Evolutionary conservation across 1,140 invertebrate genomes (phyloP), one percentile per base, ranked within the genome.

Genomic region (Elymnias hypermnestra): DNA sequence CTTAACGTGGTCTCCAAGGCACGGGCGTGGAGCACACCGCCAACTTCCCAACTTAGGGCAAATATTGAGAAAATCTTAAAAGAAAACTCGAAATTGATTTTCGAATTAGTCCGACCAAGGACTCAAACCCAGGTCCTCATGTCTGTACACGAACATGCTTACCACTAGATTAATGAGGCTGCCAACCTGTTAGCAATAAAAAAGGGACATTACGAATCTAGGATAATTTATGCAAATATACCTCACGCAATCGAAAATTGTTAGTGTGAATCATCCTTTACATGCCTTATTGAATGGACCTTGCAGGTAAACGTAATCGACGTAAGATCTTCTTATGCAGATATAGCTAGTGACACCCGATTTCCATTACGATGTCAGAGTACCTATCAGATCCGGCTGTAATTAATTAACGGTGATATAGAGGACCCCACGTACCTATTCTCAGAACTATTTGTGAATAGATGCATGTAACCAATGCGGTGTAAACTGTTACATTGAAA

Each of bases 291-390:
- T 13, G 21, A 38, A 40, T 40, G 38, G 7, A 40, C 8, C 33
- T n/a, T 51, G 45, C 63, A 61, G 46, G 56, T 67, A n/a, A 65
- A 51, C 45, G 61, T 66, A 63, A 63, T 53, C 43, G 39, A 63
- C 52, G 65, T 65, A 65, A 69, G 48, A 54, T 39, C 29, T 54
- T 54, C 52, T 50, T 48, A 48, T 39, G 37, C 25, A 13, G 41
- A 36, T 45, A 37, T 42, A 36, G 42, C 42, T 53, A 39, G 44
- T 43, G 49, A 50, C 49, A 57, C 48, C 50, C n/a, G n/a, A n/a
- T n/a, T n/a, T n/a, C n/a, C n/a, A n/a, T n/a, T n/a, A n/a, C 57
- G 40, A 42, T 53, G 44, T 48, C 38, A 45, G 44, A 23, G 10
- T 15, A 5, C 7, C 13, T 25, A 36, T 25, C 47, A 58, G 40